phyloP scores from a whole-genome alignment of 2,888 invertebrate genomes.

The Drosophila prostipennis region DNA sequence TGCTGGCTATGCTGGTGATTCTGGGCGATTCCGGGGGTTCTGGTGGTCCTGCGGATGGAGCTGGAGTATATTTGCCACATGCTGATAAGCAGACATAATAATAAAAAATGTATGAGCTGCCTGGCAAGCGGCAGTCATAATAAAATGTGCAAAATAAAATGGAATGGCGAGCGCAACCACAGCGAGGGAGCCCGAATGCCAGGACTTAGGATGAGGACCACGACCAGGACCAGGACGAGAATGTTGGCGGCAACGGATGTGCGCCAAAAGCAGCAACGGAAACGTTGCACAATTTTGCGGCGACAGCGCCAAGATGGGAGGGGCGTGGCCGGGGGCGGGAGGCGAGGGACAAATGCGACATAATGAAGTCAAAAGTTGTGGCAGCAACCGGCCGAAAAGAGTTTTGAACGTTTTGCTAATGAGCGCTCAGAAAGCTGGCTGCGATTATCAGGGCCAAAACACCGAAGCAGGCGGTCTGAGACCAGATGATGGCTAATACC shows the following conservation, averaged over 20 bases:
- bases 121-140: constrained; percentile 70
- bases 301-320: constrained; percentile 53
- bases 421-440: constrained; percentile 68
- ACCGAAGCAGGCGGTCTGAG: constrained; percentile 7
- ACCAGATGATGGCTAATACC: constrained; percentile 27
- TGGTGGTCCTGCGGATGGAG: constrained; percentile 20
- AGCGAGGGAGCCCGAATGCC: constrained; percentile 35
- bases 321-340: constrained; percentile 19
- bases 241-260: constrained; percentile 70
- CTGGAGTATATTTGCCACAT: constrained; percentile 76
- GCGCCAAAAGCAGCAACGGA: constrained; percentile 72
- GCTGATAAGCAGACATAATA: constrained; percentile 78
- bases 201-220: constrained; percentile 17
- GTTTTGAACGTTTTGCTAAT: constrained; percentile 74
- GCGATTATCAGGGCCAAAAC: constrained; percentile 59
- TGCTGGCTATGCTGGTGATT: neutral
- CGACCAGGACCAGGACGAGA: constrained; percentile 18
- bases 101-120: constrained; percentile 75
- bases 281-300: constrained; percentile 78
- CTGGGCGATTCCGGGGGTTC: neutral
- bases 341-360: constrained; percentile 58
- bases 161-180: constrained; percentile 73
- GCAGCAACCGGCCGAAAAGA: constrained; percentile 57
- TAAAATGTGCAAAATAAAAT: constrained; percentile 77
- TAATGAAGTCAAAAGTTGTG: constrained; percentile 75